Evolutionary conservation across 2,797 vertebrate genomes (phyloP).

Genomic region (Gephyroberyx darwinii): DNA sequence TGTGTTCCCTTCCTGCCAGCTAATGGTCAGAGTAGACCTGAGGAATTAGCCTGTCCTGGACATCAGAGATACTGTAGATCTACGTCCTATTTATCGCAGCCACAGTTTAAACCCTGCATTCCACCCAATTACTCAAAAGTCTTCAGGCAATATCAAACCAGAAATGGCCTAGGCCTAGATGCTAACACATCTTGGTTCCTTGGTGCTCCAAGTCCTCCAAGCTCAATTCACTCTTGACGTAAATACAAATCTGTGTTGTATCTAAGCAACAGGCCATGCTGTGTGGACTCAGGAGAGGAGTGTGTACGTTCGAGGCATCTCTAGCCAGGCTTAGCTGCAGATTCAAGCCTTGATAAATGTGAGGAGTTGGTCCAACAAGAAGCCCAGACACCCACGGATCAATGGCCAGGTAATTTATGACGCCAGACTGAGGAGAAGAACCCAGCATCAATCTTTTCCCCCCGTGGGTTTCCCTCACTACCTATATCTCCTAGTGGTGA

Average conservation of each 20-base stretch:
- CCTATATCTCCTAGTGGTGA: slow-evolving; percentile 49
- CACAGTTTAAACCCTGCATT: slow-evolving; percentile 1
- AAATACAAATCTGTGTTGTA: slow-evolving; percentile 60
- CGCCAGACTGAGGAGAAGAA: slow-evolving; percentile 52
- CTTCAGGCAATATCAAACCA: slow-evolving; percentile 9
- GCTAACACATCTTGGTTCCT: slow-evolving; percentile 22
- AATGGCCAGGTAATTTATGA: slow-evolving; percentile 81
- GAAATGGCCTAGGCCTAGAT: slow-evolving; percentile 19
- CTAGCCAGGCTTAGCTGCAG: slow-evolving; percentile 48
- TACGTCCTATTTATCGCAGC: background rate
- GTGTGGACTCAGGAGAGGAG: slow-evolving; percentile 27
- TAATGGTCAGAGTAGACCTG: background rate
- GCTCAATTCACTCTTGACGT: slow-evolving; percentile 28
- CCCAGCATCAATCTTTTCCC: slow-evolving; percentile 70
- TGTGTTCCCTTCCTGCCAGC: slow-evolving; percentile 12
- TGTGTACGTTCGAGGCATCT: slow-evolving; percentile 50
- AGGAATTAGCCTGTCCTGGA: background rate
- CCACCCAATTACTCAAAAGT: background rate
- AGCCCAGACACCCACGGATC: slow-evolving; percentile 77
- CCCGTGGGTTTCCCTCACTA: slow-evolving; percentile 43
- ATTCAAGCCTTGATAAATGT: slow-evolving; percentile 72
- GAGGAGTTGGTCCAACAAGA: slow-evolving; percentile 62
- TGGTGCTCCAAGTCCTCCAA: slow-evolving; percentile 24
- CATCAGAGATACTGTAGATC: background rate
- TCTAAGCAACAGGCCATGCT: slow-evolving; percentile 70